phyloP scores from a whole-genome alignment of 2,888 invertebrate genomes.

The Harpalus rufipes region DNA sequence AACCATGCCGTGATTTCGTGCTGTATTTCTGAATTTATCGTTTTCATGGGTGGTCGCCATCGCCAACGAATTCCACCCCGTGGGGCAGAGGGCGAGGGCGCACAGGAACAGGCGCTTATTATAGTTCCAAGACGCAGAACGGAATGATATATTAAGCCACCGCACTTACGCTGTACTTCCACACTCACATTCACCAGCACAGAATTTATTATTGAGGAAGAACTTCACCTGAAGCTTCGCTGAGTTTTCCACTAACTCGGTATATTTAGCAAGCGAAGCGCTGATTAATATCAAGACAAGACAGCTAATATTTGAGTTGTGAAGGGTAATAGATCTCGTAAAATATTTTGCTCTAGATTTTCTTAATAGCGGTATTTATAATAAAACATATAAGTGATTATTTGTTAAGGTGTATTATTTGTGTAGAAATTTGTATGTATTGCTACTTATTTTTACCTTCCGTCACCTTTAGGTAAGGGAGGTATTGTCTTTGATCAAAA shows the following conservation, averaged over 20 bases:
- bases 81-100: background rate
- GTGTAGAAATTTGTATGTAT: no score
- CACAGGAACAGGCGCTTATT: conserved; percentile 7
- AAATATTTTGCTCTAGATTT: conserved; percentile 1
- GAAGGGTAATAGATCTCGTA: background rate
- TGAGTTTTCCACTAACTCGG: conserved; percentile 2
- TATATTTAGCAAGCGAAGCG: conserved; percentile 27
- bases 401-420: no score
- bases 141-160: conserved; percentile 38
- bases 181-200: conserved; percentile 1
- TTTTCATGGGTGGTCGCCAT: conserved; percentile 56
- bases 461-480: no score
- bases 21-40: conserved; percentile 63
- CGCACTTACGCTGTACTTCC: conserved; percentile 5
- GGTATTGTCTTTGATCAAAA: no score
- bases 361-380: background rate
- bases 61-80: conserved; percentile 21
- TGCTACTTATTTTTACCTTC: no score
- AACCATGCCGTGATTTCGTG: conserved; percentile 63
- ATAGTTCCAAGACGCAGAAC: conserved; percentile 48
- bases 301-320: conserved; percentile 46
- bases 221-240: conserved; percentile 23
- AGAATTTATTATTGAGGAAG: conserved; percentile 38
- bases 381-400: background rate
- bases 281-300: conserved; percentile 28